These are phyloP conservation scores for Eurystomus gularis DNA, from an alignment of 2,113 vertebrate genomes.

Conservation along the genomic window DNA sequence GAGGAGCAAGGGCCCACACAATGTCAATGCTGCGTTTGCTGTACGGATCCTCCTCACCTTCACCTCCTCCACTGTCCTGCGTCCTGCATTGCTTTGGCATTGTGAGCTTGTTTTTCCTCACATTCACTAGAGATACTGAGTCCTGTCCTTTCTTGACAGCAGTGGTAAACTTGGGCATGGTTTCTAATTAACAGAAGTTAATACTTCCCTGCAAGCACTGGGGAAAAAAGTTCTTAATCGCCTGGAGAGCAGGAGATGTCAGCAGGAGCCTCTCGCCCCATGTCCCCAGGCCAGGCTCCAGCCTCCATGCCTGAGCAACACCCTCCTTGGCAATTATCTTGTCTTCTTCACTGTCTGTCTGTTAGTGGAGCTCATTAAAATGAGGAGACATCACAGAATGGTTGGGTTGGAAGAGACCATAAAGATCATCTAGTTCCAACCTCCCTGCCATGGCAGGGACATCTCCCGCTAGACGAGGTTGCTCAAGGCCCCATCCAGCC, in stretches of 20 bases:
- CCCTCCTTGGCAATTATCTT: neutral
- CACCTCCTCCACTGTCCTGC: neutral
- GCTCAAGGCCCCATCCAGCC: too few relatives aligned
- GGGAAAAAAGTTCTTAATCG: neutral
- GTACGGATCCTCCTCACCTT: neutral
- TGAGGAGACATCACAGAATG: neutral
- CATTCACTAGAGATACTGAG: neutral
- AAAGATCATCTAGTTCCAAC: too few relatives aligned
- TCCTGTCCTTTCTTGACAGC: neutral
- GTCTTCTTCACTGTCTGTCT: neutral
- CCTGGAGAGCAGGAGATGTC: neutral
- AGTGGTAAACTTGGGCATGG: neutral
- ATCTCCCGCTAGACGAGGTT: too few relatives aligned
- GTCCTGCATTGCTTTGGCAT: neutral
- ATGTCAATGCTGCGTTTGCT: neutral
- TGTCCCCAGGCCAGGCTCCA: neutral
- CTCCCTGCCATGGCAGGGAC: too few relatives aligned
- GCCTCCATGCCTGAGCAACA: neutral
- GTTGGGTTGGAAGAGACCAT: too few relatives aligned
- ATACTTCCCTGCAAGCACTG: neutral
- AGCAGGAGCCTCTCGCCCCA: accelerated
- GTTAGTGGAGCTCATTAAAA: neutral
- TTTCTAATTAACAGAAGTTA: constrained; percentile 4
- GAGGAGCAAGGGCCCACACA: neutral
- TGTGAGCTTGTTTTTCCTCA: neutral